phyloP scores from a whole-genome alignment of 2,888 invertebrate species.

The Agrilus cyanescens region DNA sequence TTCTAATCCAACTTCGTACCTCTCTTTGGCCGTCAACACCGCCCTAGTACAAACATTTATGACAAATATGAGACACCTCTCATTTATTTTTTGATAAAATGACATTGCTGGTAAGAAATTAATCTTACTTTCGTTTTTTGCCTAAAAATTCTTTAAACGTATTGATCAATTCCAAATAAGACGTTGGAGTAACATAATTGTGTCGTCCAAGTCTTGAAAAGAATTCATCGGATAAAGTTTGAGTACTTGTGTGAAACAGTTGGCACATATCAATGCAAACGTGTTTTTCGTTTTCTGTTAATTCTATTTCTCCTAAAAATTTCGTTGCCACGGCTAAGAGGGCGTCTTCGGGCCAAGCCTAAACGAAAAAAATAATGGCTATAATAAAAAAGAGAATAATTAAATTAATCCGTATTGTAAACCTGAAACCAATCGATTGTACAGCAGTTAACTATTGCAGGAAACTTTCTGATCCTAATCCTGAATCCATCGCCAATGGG shows the following conservation, averaged over 20 bases:
- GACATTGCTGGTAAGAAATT: too few relatives aligned
- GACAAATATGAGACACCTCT: too few relatives aligned
- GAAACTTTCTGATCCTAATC: constrained; percentile 77
- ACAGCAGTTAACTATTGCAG: constrained; percentile 87
- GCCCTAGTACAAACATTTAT: constrained; percentile 37
- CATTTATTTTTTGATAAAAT: too few relatives aligned
- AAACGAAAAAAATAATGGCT: constrained; percentile 1
- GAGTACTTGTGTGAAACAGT: constrained; percentile 77
- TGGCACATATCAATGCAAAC: constrained; percentile 84
- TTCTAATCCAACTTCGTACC: constrained; percentile 78
- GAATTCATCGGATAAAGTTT: constrained; percentile 55
- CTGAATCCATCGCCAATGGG: constrained; percentile 79
- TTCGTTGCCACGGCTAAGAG: constrained; percentile 75
- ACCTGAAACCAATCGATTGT: constrained; percentile 93
- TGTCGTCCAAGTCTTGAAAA: constrained; percentile 53
- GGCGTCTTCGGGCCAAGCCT: constrained; percentile 92
- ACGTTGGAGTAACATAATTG: constrained; percentile 89
- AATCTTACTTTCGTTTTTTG: constrained; percentile 61
- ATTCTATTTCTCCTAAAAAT: constrained; percentile 68
- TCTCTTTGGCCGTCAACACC: constrained; percentile 51
- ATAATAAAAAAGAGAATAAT: too few relatives aligned
- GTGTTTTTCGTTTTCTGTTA: constrained; percentile 58
- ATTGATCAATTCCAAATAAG: constrained; percentile 82
- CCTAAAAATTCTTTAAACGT: constrained; percentile 73
- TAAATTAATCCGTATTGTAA: not conserved